Evolutionary conservation across 2,888 invertebrate genomes (phyloP).

Genomic region (Microplitis deprimator): DNA sequence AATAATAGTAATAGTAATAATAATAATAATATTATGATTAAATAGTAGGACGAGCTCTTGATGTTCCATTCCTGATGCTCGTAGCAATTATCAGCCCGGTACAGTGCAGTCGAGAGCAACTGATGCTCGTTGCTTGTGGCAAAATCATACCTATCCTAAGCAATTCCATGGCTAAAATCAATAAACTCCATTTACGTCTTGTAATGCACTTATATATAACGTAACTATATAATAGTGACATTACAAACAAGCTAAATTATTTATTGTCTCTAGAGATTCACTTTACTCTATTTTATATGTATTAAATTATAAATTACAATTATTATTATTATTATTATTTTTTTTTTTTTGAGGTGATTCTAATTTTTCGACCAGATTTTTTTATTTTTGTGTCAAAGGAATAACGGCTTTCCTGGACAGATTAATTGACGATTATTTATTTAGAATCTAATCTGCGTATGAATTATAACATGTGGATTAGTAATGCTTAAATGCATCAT

Average conservation of each 20-base stretch:
- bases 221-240: neutral
- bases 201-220: slow-evolving; percentile 1
- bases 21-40: neutral
- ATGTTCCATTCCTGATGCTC: neutral
- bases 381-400: no score
- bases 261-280: neutral
- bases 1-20: neutral
- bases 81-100: slow-evolving; percentile 33
- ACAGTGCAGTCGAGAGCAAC: slow-evolving; percentile 19
- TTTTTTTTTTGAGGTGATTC: no score
- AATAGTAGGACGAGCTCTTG: neutral
- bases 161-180: slow-evolving; percentile 40
- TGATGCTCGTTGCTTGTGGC: slow-evolving; percentile 5
- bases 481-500: no score
- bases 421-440: no score
- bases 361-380: no score
- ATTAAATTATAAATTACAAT: neutral
- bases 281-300: neutral
- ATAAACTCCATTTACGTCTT: slow-evolving; percentile 25
- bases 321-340: neutral
- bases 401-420: no score
- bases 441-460: no score
- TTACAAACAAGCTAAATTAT: neutral
- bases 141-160: slow-evolving; percentile 20
- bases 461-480: no score